Conservation (phyloP, 2,797 vertebrate species). For the Sebastes elongatus region DNA sequence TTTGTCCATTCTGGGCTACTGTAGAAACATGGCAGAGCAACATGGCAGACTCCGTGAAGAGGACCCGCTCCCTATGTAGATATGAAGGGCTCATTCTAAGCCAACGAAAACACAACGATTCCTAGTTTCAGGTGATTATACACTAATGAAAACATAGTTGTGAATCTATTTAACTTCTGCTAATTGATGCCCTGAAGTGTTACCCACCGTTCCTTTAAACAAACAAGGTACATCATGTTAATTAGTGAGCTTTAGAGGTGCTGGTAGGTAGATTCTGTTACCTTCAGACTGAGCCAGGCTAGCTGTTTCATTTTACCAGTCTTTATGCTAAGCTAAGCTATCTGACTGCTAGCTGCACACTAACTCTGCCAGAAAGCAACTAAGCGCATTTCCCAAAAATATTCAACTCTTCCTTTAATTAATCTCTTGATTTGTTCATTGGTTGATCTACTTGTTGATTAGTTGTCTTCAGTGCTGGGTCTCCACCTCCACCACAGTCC, state of each 20-base stretch:
- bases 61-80: no score
- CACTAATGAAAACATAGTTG: no score
- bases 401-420: neutral
- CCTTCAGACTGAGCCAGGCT: neutral
- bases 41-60: rapidly evolving
- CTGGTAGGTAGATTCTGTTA: neutral
- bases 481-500: constrained; percentile 93
- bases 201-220: neutral
- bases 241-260: neutral
- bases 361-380: neutral
- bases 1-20: no score
- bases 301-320: neutral
- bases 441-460: neutral
- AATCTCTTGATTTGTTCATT: no score
- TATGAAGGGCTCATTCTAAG: no score
- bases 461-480: constrained; percentile 86
- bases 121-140: no score
- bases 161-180: no score
- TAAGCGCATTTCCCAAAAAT: no score
- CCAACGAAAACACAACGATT: no score
- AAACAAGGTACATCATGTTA: neutral
- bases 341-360: neutral
- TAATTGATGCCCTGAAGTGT: no score
- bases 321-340: constrained; percentile 4
- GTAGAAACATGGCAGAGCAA: rapidly evolving